Base-by-base conservation (phyloP, 2,888 invertebrate species). In the Endomychus coccineus region DNA sequence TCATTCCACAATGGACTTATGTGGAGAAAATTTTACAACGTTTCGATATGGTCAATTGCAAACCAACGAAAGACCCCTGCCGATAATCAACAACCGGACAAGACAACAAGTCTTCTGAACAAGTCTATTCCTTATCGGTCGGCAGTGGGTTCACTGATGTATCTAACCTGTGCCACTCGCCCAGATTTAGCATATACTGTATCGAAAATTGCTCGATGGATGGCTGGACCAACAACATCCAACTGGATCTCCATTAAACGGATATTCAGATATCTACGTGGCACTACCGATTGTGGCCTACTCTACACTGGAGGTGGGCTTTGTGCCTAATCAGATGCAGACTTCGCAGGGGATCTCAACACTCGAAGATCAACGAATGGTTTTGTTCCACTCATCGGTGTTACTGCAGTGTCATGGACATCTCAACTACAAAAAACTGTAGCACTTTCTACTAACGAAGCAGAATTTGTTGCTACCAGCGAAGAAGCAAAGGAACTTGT, bases 381-480 rank as follows among this genome's bases (percentile, higher is more conserved):
- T 33, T 36, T 40, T n/a, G 36, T 36, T 6, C 36, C 40, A 12
- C 10, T 40, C 13, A 33, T 40, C 11, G 33, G 32, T 27, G 32
- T 27, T 23, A 40, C 33, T 23, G 36, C 40, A 16, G 36, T 36
- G 4, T 36, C 40, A 10, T 39, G 39, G 34, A 35, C 34, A 5
- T 39, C 39, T 3, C 35, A 39, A 22, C 30, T 39, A n/a, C 39
- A 39, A 22, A 35, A 39, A 19, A 30, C 30, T 23, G 35, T 39
- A n/a, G 35, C 35, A 9, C 25, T 53, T 10, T 45, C 46, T 7
- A 50, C 52, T 2, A 43, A 53, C 7, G 52, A 57, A 28, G 51
- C 51, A 14, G 52, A 56, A n/a, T 51, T 53, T 24, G 52, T 56
- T 14, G 52, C 55, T 35, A 52, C 54, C 16, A 50, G 46, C 37